phyloP scores from a whole-genome alignment of 2,113 vertebrate species.

The Bos indicus region DNA sequence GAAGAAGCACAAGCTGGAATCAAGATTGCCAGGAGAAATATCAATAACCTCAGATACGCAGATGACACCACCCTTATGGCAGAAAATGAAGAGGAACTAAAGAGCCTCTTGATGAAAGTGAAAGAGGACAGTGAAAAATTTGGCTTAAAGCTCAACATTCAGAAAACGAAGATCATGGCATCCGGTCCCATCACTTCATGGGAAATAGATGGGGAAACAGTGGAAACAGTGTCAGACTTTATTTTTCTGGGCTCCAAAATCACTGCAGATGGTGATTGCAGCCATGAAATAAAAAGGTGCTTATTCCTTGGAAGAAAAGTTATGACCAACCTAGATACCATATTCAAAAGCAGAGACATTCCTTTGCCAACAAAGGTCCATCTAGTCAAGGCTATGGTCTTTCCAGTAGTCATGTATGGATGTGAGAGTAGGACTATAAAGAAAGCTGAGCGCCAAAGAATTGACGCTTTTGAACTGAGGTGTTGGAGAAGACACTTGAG shows the following conservation, averaged over 20 bases:
- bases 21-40: background rate
- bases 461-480: background rate
- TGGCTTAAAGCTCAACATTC: background rate
- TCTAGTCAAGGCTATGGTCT: background rate
- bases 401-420: background rate
- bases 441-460: background rate
- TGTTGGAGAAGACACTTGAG: background rate
- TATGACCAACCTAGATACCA: background rate
- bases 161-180: background rate
- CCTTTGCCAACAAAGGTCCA: background rate
- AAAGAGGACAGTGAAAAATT: background rate
- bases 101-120: background rate
- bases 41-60: background rate
- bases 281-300: background rate
- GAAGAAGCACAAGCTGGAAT: background rate
- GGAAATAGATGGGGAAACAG: background rate
- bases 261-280: background rate
- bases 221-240: background rate
- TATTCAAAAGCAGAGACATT: background rate
- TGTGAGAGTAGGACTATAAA: background rate
- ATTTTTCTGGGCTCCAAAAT: rapidly evolving
- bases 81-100: background rate
- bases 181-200: background rate
- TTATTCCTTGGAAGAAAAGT: background rate
- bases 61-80: background rate